phyloP scores from a whole-genome alignment of 2,888 invertebrate genomes.

The Pterostichus niger region DNA sequence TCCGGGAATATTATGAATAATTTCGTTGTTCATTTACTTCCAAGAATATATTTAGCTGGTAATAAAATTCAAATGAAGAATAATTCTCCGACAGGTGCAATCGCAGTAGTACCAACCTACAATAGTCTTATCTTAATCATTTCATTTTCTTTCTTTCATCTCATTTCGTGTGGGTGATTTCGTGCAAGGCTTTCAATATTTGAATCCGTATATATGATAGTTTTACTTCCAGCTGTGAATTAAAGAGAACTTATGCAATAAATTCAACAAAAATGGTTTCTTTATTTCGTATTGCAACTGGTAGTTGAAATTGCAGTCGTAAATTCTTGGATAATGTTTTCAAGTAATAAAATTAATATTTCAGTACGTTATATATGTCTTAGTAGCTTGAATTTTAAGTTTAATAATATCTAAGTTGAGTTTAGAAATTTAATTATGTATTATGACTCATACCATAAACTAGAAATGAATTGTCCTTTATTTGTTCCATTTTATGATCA shows the following conservation, averaged over 20 bases:
- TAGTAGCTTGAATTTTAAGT: no score
- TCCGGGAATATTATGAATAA: background rate
- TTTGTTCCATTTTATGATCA: conserved; percentile 9
- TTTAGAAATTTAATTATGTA: conserved; percentile 22
- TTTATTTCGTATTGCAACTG: conserved; percentile 7
- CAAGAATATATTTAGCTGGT: background rate
- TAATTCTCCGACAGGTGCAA: background rate
- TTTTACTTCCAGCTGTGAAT: background rate
- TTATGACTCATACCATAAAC: background rate
- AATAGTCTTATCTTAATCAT: background rate
- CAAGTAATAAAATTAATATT: conserved; percentile 24
- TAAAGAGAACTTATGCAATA: conserved; percentile 17
- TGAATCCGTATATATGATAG: conserved; percentile 4
- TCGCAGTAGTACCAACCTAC: background rate
- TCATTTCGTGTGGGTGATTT: background rate
- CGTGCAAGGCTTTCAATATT: conserved; percentile 16
- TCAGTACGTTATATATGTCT: conserved; percentile 15
- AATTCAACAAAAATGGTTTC: conserved; percentile 14
- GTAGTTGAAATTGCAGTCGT: background rate
- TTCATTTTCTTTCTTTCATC: no score
- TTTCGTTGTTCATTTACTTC: conserved; percentile 10
- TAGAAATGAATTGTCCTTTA: background rate
- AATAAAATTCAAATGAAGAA: background rate
- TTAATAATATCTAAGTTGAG: background rate
- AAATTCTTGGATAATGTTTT: conserved; percentile 8